phyloP scores from a whole-genome alignment of 2,888 invertebrate genomes.

The Neuroscelio doddi region DNA sequence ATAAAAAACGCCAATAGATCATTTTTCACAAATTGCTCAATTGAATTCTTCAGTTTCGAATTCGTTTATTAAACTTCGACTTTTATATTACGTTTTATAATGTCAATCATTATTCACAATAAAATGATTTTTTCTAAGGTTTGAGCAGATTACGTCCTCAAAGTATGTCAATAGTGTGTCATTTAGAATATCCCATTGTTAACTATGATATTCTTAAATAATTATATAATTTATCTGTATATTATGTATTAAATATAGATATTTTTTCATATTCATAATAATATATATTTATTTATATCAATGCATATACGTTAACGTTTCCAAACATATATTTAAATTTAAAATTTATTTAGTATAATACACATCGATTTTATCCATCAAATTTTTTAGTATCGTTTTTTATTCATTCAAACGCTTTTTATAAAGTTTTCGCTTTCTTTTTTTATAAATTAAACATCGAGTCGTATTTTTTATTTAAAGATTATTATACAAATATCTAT shows the following conservation, averaged over 20 bases:
- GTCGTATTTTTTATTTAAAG: conserved; percentile 54
- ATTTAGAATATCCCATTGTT: conserved; percentile 65
- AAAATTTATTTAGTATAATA: conserved; percentile 61
- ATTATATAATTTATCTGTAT: conserved; percentile 47
- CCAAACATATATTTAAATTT: conserved; percentile 58
- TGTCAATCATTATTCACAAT: background rate
- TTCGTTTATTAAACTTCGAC: background rate
- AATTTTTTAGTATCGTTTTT: conserved; percentile 45
- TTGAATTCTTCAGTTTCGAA: no score
- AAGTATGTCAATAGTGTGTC: conserved; percentile 53
- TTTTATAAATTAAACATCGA: conserved; percentile 61
- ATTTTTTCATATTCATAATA: conserved; percentile 24
- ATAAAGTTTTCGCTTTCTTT: background rate
- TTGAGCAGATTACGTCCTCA: conserved; percentile 64
- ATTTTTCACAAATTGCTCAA: no score
- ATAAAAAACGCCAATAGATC: no score
- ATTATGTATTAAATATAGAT: conserved; percentile 53
- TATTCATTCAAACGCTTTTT: background rate
- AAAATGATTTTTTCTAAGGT: conserved; percentile 26
- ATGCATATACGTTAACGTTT: conserved; percentile 49
- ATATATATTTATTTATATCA: conserved; percentile 42
- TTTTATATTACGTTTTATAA: background rate
- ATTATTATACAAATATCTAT: conserved; percentile 54
- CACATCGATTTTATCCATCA: conserved; percentile 63
- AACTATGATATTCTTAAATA: conserved; percentile 55